phyloP scores from a whole-genome alignment of 2,888 invertebrate species.

The Hirtodrosophila histrioides region DNA sequence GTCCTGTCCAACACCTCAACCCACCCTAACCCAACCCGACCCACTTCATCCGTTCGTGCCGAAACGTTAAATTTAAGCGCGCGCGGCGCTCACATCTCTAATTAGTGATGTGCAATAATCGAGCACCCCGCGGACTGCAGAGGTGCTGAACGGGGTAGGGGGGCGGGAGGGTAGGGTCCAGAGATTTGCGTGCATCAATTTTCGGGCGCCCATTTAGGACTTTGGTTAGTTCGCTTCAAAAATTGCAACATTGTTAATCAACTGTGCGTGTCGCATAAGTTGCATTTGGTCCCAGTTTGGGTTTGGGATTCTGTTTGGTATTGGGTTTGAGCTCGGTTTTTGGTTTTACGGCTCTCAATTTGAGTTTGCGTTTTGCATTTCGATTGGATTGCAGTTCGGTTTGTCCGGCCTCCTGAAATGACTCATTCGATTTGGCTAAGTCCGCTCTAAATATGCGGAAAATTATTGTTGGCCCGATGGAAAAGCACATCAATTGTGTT shows the following conservation, averaged over 20 bases:
- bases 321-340: constrained; percentile 13
- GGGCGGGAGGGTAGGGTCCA: constrained; percentile 5
- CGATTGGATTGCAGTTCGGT: constrained; percentile 3
- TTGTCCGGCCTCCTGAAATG: neutral
- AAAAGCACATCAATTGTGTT: constrained; percentile 9
- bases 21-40: neutral
- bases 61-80: constrained; percentile 67
- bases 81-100: constrained; percentile 63
- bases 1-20: too few relatives aligned
- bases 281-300: constrained; percentile 46
- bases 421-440: constrained; percentile 2
- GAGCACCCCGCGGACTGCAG: constrained; percentile 34
- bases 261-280: constrained; percentile 70
- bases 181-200: constrained; percentile 31
- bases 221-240: constrained; percentile 47
- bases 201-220: constrained; percentile 4
- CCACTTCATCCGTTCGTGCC: constrained; percentile 41
- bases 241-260: constrained; percentile 74
- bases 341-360: too few relatives aligned
- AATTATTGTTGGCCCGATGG: constrained; percentile 20
- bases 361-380: neutral
- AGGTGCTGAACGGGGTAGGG: neutral
- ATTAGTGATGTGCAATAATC: constrained; percentile 79
- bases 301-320: constrained; percentile 4
- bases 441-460: constrained; percentile 29